These are phyloP conservation scores for Mycetomoellerius zeteki DNA, from an alignment of 1,140 invertebrate species.

Conservation along the genomic window DNA sequence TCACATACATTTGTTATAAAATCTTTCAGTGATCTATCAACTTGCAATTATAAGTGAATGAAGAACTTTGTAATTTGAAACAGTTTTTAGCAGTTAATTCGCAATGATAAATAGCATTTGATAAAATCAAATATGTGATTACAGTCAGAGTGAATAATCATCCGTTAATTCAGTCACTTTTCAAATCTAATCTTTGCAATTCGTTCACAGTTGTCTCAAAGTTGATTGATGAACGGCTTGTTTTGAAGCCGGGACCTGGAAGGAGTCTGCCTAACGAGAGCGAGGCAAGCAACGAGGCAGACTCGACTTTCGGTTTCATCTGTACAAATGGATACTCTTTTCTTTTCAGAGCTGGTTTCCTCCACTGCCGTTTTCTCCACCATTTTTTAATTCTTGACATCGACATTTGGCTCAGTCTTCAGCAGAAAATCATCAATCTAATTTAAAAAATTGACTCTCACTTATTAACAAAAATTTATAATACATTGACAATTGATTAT, in stretches of 20 bases:
- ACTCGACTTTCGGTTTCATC: slow-evolving; percentile 58
- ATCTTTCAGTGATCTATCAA: neutral
- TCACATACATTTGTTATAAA: neutral
- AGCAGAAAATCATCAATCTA: neutral
- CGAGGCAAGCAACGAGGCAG: neutral
- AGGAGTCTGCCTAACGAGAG: neutral
- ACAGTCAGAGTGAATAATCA: slow-evolving; percentile 12
- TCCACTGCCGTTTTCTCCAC: neutral
- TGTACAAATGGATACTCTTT: slow-evolving; percentile 39
- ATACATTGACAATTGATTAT: neutral
- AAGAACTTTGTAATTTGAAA: neutral
- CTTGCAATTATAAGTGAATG: neutral
- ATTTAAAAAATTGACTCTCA: neutral
- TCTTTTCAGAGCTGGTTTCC: slow-evolving; percentile 49
- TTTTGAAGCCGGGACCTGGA: neutral
- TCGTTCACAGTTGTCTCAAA: neutral
- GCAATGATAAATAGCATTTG: neutral
- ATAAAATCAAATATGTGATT: neutral
- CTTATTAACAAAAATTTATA: neutral
- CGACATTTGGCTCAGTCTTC: neutral
- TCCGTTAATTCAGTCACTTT: neutral
- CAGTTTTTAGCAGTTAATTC: neutral
- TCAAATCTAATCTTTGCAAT: neutral
- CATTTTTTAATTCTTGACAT: neutral
- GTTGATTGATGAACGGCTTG: slow-evolving; percentile 11